These are phyloP conservation scores for Pterophyllum scalare DNA, from an alignment of 2,113 vertebrate species.

Conservation along the genomic window DNA sequence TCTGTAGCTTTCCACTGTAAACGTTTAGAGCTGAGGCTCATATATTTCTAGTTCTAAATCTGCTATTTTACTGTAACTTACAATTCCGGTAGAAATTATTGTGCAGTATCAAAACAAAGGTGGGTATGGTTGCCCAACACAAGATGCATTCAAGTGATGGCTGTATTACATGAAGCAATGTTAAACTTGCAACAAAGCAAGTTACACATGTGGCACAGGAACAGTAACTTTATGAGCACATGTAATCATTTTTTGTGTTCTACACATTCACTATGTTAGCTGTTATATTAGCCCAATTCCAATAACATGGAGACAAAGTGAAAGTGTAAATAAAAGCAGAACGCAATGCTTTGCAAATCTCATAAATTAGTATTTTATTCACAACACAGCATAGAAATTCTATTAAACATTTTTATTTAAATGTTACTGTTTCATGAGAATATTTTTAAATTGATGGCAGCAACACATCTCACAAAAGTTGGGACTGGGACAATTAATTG, in stretches of 20 bases:
- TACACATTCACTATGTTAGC: not conserved
- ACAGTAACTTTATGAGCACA: not conserved
- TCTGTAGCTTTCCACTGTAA: not conserved
- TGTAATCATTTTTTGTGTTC: not conserved
- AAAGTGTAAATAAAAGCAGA: not conserved
- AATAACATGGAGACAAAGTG: no score
- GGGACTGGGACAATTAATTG: not conserved
- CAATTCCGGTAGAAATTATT: not conserved
- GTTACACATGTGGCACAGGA: not conserved
- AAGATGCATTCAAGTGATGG: not conserved
- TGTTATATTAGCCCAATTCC: not conserved
- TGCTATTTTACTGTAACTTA: not conserved
- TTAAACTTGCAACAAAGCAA: not conserved
- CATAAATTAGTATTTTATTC: not conserved
- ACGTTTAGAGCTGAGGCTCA: not conserved
- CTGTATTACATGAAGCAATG: not conserved
- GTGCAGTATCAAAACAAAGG: not conserved
- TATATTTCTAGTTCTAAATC: not conserved
- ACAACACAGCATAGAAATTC: not conserved
- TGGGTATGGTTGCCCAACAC: not conserved
- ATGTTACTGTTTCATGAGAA: not conserved
- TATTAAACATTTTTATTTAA: not conserved
- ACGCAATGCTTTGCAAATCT: not conserved
- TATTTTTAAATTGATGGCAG: not conserved
- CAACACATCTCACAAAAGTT: not conserved